Conservation (phyloP, 23 tunicate species). For the Halocynthia aurantium region DNA sequence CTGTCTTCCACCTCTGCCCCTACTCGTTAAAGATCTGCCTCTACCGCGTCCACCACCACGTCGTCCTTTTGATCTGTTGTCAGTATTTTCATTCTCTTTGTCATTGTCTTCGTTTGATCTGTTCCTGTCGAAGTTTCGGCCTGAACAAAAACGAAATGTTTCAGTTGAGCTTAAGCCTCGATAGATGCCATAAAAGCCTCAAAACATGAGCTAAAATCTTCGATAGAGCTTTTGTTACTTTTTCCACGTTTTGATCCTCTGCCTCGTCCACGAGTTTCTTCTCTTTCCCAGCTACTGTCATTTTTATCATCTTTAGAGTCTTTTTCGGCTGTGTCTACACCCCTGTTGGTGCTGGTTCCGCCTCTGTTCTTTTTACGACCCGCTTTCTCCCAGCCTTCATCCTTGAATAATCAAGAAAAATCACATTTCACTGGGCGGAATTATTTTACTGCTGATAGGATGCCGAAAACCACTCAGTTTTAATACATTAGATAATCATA, state of each 20-base stretch:
- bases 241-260: conserved; percentile 7
- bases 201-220: too few species aligned
- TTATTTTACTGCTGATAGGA: too few species aligned
- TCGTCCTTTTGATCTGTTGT: conserved; percentile 28
- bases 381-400: conserved; percentile 81
- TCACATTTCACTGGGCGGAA: background rate
- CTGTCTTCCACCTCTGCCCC: conserved; percentile 43
- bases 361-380: conserved; percentile 67
- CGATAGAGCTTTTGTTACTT: background rate
- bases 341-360: conserved; percentile 23
- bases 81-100: conserved; percentile 42
- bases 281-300: conserved; percentile 29
- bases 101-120: conserved; percentile 41
- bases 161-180: background rate
- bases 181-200: background rate
- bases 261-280: conserved; percentile 23
- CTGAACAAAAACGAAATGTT: conserved; percentile 20
- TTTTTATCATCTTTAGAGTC: conserved; percentile 41
- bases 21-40: conserved; percentile 36
- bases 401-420: conserved; percentile 26
- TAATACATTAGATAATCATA: too few species aligned
- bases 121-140: conserved; percentile 40
- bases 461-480: too few species aligned
- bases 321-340: conserved; percentile 43
- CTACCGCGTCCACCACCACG: conserved; percentile 48